A percentile compares a stretch with the other conserved stretches of the same genome.
Conservation (phyloP, 2,888 invertebrate species). For the Yponomeuta evonymella region DNA sequence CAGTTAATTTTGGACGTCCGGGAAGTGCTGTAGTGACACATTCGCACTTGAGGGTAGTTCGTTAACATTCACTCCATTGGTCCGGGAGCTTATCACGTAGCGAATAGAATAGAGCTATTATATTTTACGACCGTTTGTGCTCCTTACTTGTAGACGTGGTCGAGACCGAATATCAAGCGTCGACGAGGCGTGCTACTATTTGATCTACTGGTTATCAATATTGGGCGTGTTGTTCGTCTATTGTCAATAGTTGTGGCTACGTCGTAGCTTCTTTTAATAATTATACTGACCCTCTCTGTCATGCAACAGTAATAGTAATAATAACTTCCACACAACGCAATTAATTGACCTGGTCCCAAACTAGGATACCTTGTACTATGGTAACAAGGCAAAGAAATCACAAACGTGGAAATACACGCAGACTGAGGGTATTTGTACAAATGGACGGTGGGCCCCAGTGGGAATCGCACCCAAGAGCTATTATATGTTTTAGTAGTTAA, state of each 20-base stretch:
- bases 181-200: slow-evolving; percentile 30
- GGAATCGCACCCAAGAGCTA: no score
- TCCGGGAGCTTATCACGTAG: slow-evolving; percentile 71
- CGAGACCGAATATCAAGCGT: slow-evolving; percentile 69
- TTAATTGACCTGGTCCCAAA: no score
- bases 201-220: background rate
- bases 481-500: no score
- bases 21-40: slow-evolving; percentile 64
- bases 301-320: no score
- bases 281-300: no score
- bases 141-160: slow-evolving; percentile 60
- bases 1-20: slow-evolving; percentile 47
- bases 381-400: no score
- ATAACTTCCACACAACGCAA: no score
- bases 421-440: no score
- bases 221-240: background rate
- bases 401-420: no score
- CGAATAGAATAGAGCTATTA: slow-evolving; percentile 74
- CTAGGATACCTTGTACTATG: no score
- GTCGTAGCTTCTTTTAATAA: no score
- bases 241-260: background rate
- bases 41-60: slow-evolving; percentile 33
- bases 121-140: slow-evolving; percentile 74
- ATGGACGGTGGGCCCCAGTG: no score
- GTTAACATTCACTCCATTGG: slow-evolving; percentile 71